Evolutionary conservation across 2,888 invertebrate species (phyloP), one percentile per base, ranked within the genome.

Genomic region (Epinotia nisella): DNA sequence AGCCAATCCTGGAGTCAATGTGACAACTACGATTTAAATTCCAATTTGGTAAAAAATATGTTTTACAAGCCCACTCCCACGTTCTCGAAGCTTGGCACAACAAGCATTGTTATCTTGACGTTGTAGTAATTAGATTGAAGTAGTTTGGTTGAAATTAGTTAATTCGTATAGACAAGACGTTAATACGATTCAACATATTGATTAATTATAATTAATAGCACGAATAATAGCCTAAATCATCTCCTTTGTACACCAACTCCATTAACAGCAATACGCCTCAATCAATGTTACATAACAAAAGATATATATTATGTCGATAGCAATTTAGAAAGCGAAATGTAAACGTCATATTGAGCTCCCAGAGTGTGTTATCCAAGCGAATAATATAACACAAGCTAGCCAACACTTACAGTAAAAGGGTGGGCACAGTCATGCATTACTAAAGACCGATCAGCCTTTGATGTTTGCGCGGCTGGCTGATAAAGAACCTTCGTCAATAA

Each of bases 401-500:
- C 29, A 29, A 29, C 29, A 58, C 29, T 29, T 29, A 58, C 58
- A 58, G 29, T n/a, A 29, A 24, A 29, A 13, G 58, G 2, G 58
- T 7, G 15, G 13, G 55, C 55, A 4, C 19, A 5, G 13, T 3
- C 53, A 24, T 29, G 51, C 65, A 55, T 39, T 65, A 65, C 55
- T 39, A 19, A 39, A 9, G 51, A 49, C 58, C 60, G 51, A 21
- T 68, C 59, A 19, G 15, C 51, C 59, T 68, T 68, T 68, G 68
- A 68, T 68, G 59, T 68, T n/a, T 17, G 21, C 5, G 17, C 11
- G 19, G 35, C 21, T 19, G 53, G 65, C 53, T 21, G 68, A 49
- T 68, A 68, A 68, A 68, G 49, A 21, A 35, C 51, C 35, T 51
- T 60, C 59, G 29, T 59, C 35, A 59, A 68, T 68, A 68, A 60